Base-by-base conservation (phyloP, 2,113 vertebrate genomes). In the Alligator sinensis region DNA sequence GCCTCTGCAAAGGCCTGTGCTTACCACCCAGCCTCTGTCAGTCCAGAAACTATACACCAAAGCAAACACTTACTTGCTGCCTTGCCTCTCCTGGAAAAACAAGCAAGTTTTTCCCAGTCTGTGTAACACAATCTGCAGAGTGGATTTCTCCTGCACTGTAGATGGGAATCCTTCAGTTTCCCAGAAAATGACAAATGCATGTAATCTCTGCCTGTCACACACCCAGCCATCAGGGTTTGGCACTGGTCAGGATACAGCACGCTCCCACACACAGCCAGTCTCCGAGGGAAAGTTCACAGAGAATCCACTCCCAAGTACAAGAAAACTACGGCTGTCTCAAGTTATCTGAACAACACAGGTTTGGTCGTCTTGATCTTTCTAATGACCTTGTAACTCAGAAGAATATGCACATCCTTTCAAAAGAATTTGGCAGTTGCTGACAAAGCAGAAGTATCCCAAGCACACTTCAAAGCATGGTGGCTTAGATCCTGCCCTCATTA, bases 331-430 rank as follows among this genome's bases (percentile, higher is more conserved):
- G 95, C 96, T 95, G 95, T 96, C 96, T 93, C 93, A 94, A 96
- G 77, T 93, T 80, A 82, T 89, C 90, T 1, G 0, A 95, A 58
- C 9, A 47, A 88, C 93, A 95, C 93, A 87, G 90, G 62, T 93
- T 96, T 96, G 94, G 95, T 96, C 96, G 96, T 96, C 96, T 96
- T 97, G 94, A 97, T 96, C 96, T 96, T 94, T 97, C 95, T 95
- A 95, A 96, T 95, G 95, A 96, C 95, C 95, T 28, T 0, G 1
- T 13, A 0, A 95, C 93, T 96, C 96, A 93, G 94, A 8, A 4
- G 91, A 94, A 86, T 59, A 94, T 80, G 90, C 94, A 94, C 93
- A 95, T 97, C 96, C 94, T 96, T 93, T 96, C 96, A 92, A 95
- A 95, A 93, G 90, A 96, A 93, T 87, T 94, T 95, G 70, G 34